Evolutionary conservation across 1,140 invertebrate species (phyloP), one percentile per base, ranked within the genome.

Genomic region (Pogonomyrmex californicus): DNA sequence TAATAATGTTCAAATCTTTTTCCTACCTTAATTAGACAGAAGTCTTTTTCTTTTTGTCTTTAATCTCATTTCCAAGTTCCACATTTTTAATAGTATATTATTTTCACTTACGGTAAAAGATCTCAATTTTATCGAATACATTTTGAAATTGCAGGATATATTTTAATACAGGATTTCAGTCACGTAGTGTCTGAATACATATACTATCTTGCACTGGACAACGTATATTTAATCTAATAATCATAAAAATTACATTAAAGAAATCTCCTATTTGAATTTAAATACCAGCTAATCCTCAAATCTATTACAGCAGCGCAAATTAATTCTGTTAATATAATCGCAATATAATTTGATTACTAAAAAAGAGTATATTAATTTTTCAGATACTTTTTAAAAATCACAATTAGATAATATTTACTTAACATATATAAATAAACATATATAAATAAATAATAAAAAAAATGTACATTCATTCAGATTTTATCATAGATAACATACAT

Each of bases 211-310:
- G 60, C 4, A n/a, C 2, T 65, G 7, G 2, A 44, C 38, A 66
- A 10, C 17, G 0, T 44, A 41, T 44, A 66, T 12, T 44, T n/a
- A 63, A 63, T 2, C 2, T 36, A 63, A 23, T 66, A 44, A 66
- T 66, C 6, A 41, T 65, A n/a, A 65, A 65, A 66, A 23, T 23
- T 23, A 4, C 63, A 12, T 6, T 60, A 33, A 60, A 44, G 17
- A 36, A n/a, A 54, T 36, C 68, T 63, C 14, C n/a, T 70, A 33
- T 17, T 49, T 49, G 6, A 49, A 51, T 71, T 71, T 23, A 76
- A 76, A 76, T 1, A 17, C n/a, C 4, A 1, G 1, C n/a, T 76
- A 44, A 33, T 47, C 4, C 6, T 47, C 14, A 62, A 49, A 47
- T 4, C 51, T 73, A 23, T 54, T n/a, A 73, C 17, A 41, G 30